Percentiles rank a stretch among this genome's conserved stretches.
phyloP scores from a whole-genome alignment of 2,797 vertebrate genomes.

The Lateolabrax maculatus region DNA sequence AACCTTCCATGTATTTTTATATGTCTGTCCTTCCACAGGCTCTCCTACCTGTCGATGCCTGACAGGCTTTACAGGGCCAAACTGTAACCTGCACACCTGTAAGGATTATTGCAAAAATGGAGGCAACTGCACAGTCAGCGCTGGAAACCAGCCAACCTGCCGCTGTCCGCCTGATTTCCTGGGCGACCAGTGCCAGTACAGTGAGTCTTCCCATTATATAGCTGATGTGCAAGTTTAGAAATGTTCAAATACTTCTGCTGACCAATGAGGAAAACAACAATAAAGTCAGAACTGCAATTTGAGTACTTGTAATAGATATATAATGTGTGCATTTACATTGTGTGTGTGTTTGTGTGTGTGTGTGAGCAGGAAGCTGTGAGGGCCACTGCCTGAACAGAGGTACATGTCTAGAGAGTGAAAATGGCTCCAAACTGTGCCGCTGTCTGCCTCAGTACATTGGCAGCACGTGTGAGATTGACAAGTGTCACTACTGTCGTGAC shows the following conservation, averaged over 20 bases:
- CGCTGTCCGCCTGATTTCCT: conserved; percentile 87
- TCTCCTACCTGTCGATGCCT: conserved; percentile 95
- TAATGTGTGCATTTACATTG: no score
- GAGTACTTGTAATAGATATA: background rate
- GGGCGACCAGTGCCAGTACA: conserved; percentile 95
- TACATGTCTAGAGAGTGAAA: conserved; percentile 87
- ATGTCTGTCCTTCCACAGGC: conserved; percentile 77
- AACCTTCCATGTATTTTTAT: background rate
- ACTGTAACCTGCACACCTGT: conserved; percentile 92
- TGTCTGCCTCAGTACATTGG: conserved; percentile 89
- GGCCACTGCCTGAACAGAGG: conserved; percentile 91
- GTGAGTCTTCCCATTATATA: conserved; percentile 83
- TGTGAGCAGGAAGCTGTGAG: conserved; percentile 88
- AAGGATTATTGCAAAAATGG: conserved; percentile 91
- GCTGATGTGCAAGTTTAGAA: background rate
- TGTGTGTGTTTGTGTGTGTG: conserved; percentile 35
- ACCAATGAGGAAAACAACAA: background rate
- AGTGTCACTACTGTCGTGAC: conserved; percentile 89
- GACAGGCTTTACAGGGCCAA: conserved; percentile 93
- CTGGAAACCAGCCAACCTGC: conserved; percentile 96
- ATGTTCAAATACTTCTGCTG: background rate
- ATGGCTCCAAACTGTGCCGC: conserved; percentile 88
- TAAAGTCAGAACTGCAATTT: background rate
- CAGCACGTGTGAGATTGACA: conserved; percentile 88
- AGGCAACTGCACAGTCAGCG: conserved; percentile 92